Base-by-base conservation (phyloP, 2,797 vertebrate species). In the Paratrypauchen microcephalus region DNA sequence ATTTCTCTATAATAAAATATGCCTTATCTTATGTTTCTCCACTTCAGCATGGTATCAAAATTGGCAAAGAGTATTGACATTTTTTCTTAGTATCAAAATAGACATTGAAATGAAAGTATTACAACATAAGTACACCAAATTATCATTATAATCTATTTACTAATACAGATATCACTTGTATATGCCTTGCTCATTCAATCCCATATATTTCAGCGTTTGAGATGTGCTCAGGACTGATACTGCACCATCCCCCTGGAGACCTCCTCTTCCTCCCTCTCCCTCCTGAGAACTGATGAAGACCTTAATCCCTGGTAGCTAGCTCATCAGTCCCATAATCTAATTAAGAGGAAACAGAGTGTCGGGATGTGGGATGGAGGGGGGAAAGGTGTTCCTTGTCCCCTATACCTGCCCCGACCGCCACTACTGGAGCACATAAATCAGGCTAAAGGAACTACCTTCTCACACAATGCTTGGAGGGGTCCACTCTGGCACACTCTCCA, bases 311-410 rank as follows among this genome's bases (percentile, higher is more conserved):
- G 73, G 79, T 82, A n/a, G 90, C 81, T 88, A 87, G 81, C 83
- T 91, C 89, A 90, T 93, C 90, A 90, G 86, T 91, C 88, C 87
- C 83, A 85, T 86, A 79, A 86, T 87, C 82, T 87, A 91, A 92
- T 91, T 90, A 89, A 76, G 70, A 78, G 79, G 83, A 87, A 87
- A 86, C 73, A 70, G 81, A 86, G 84, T 78, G 82, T 82, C 66
- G 70, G 84, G 77, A 87, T 85, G 86, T 88, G 80, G 77, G 85
- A 78, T 4, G 21, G 58, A 80, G 72, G 77, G 78, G 64, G 15
- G n/a, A n/a, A n/a, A n/a, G 70, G 64, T 63, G 75, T 68, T 69
- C 79, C 74, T 60, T 70, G 65, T 69, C 82, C 80, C 71, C 47
- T 63, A 74, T 85, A 83, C 85, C 87, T 86, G 84, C 69, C 80